phyloP scores from a whole-genome alignment of 1,140 invertebrate species.

The Frieseomelitta varia region DNA sequence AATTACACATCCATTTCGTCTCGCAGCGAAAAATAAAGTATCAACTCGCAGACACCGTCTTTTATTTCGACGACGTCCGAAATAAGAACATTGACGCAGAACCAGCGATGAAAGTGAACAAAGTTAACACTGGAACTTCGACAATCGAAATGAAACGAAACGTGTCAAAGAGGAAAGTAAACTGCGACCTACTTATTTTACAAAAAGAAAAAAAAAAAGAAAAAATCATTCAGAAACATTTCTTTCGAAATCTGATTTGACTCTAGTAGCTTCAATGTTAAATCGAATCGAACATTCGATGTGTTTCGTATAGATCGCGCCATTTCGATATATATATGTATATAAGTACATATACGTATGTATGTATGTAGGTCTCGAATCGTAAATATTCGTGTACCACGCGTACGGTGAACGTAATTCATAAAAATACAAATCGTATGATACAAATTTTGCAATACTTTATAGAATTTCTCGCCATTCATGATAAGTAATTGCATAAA shows the following conservation, averaged over 20 bases:
- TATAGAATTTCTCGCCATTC: background rate
- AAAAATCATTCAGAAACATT: background rate
- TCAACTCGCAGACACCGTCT: background rate
- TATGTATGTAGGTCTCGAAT: too few species aligned
- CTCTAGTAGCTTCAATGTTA: background rate
- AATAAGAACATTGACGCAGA: conserved; percentile 19
- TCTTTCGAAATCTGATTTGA: background rate
- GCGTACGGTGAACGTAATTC: background rate
- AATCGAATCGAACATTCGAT: background rate
- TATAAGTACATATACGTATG: too few species aligned
- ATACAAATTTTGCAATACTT: background rate
- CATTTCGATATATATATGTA: too few species aligned
- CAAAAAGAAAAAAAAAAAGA: background rate
- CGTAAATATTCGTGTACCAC: background rate
- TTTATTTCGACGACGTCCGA: background rate
- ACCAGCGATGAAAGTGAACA: background rate
- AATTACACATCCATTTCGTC: conserved; percentile 3
- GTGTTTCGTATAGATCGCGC: background rate
- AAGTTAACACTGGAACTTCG: background rate
- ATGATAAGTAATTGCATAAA: background rate
- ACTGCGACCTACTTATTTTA: background rate
- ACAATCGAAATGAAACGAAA: background rate
- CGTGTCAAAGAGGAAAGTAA: background rate
- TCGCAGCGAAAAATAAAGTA: background rate
- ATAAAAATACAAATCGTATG: background rate